Conservation (phyloP, 2,888 invertebrate genomes). For the Apodemia zela region DNA sequence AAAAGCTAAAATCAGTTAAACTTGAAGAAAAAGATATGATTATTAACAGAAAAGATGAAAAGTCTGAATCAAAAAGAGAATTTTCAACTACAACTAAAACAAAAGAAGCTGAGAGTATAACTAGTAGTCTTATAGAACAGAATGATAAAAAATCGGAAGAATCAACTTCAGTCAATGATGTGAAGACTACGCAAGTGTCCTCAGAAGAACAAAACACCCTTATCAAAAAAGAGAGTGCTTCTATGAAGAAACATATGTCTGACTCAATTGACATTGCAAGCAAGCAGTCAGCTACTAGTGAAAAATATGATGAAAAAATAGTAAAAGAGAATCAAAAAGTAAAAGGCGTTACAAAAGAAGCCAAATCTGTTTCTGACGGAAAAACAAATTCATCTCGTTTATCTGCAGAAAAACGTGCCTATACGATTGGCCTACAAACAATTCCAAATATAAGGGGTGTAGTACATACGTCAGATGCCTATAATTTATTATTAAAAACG, state of each 20-base stretch:
- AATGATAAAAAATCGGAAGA: background rate
- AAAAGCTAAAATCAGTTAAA: background rate
- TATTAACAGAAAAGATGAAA: background rate
- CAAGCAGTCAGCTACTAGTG: constrained; percentile 8
- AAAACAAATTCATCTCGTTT: constrained; percentile 33
- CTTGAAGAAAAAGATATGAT: background rate
- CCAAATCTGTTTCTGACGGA: constrained; percentile 21
- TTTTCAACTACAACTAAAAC: background rate
- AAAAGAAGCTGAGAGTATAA: background rate
- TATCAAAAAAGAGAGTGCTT: constrained; percentile 32
- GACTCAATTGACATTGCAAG: constrained; percentile 23
- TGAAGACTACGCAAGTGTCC: background rate
- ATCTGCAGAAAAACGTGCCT: constrained; percentile 52
- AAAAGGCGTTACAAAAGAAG: constrained; percentile 20
- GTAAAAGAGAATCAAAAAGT: constrained; percentile 12
- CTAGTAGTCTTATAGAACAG: background rate
- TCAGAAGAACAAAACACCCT: background rate
- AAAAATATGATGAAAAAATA: constrained; percentile 18
- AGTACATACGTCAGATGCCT: constrained; percentile 53
- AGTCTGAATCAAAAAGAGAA: background rate
- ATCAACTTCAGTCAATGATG: background rate
- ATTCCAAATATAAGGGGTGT: constrained; percentile 60
- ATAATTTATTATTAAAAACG: constrained; percentile 59
- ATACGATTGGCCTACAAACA: constrained; percentile 56
- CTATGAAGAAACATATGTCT: constrained; percentile 21